Conservation (phyloP, 1,140 invertebrate species). For the Harpegnathos saltator region DNA sequence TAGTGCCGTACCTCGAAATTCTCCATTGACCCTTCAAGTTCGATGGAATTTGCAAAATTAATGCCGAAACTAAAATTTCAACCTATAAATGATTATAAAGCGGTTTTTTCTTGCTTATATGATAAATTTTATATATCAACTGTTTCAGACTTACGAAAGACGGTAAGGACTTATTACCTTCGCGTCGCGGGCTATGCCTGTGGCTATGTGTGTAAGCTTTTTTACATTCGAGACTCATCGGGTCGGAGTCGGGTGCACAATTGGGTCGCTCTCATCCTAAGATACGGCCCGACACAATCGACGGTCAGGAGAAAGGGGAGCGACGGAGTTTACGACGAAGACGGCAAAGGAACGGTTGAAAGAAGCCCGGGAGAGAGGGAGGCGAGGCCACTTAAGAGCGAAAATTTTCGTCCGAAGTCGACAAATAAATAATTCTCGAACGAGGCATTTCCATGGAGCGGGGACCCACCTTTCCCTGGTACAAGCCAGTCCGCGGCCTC, state of each 20-base stretch:
- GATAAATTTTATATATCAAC: too few relatives aligned
- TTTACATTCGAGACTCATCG: not conserved
- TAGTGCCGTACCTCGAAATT: too few relatives aligned
- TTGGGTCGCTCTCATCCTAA: constrained; percentile 18
- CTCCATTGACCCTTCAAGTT: too few relatives aligned
- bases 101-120: too few relatives aligned
- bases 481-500: constrained; percentile 52
- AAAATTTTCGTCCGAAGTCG: constrained; percentile 72
- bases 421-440: constrained; percentile 73
- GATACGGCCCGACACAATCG: constrained; percentile 27
- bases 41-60: too few relatives aligned
- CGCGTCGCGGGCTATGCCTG: too few relatives aligned
- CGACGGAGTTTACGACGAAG: constrained; percentile 13
- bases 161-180: too few relatives aligned
- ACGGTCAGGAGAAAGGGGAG: constrained; percentile 12
- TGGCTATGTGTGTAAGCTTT: too few relatives aligned
- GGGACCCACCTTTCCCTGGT: constrained; percentile 72
- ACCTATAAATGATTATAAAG: too few relatives aligned
- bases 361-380: constrained; percentile 1
- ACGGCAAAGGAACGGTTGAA: not conserved
- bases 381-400: constrained; percentile 64
- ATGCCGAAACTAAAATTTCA: too few relatives aligned
- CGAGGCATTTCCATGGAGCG: constrained; percentile 68
- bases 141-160: too few relatives aligned
- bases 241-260: constrained; percentile 11